Evolutionary conservation across 2,797 vertebrate species (phyloP), one percentile per base, ranked within the genome.

Genomic region (Propithecus perrieri): DNA sequence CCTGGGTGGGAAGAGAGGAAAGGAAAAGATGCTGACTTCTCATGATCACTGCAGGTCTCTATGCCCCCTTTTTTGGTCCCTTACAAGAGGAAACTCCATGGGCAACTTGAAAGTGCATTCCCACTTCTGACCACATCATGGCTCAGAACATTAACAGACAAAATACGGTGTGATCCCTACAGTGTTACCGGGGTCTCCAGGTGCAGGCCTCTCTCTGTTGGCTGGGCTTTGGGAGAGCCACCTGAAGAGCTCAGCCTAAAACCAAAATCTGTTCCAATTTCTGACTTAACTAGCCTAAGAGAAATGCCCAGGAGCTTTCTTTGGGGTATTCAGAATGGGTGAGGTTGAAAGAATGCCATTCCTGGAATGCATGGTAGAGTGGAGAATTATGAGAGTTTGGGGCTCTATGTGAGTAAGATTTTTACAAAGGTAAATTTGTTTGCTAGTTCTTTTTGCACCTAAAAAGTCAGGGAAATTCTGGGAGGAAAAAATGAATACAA

Each of bases 391-490:
- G 46, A 76, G 33, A 26, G 12, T 33, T 72, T 75, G 18, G 65
- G 3, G 46, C 28, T 79, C 5, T 94, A 55, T 63, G 7, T 71
- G 89, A 46, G 33, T 71, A 87, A 92, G 88, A 67, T 50, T 76
- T 89, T 63, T 72, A 84, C 78, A 71, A 14, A 86, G 41, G 61
- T 90, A 84, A 55, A 84, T 80, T 91, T 61, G 30, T 80, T 63
- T 65, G n/a, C 79, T 94, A 78, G 15, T 24, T 80, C 85, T n/a
- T 65, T 33, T 43, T 63, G 1, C 57, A 48, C 71, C 89, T 74
- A 91, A 80, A 91, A 96, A 93, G 46, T 22, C n/a, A 48, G 50
- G 41, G 84, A 80, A 88, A 97, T 94, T 95, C 59, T 95, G 79
- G 69, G 50, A 89, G 96, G 85, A 71, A 85, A 95, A 91, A 80